phyloP scores from a whole-genome alignment of 2,113 vertebrate genomes.

The Bombycilla garrulus region DNA sequence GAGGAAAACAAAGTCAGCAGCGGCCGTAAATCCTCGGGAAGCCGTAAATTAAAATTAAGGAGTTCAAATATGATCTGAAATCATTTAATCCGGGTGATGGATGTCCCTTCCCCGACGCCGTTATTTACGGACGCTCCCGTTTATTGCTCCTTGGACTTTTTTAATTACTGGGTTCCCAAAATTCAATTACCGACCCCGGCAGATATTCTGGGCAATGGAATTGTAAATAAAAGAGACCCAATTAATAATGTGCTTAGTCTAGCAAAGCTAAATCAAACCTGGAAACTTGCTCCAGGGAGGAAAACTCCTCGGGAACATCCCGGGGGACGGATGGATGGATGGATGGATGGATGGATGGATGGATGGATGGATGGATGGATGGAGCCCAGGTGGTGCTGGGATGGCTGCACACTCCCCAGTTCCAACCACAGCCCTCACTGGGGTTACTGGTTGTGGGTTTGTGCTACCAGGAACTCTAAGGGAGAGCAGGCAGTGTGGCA shows the following conservation, averaged over 20 bases:
- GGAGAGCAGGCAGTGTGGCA: rapidly evolving
- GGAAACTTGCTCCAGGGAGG: slow-evolving; percentile 27
- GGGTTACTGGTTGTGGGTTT: background rate
- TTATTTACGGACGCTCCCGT: slow-evolving; percentile 69
- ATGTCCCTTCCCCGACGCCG: slow-evolving; percentile 62
- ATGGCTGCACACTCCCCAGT: rapidly evolving
- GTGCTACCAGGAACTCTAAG: rapidly evolving
- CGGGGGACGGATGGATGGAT: no score
- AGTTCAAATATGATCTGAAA: slow-evolving; percentile 71
- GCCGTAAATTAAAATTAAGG: slow-evolving; percentile 70
- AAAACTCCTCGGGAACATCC: background rate
- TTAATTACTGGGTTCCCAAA: slow-evolving; percentile 75
- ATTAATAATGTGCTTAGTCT: slow-evolving; percentile 77
- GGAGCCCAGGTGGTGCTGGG: background rate
- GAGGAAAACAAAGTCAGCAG: slow-evolving; percentile 46
- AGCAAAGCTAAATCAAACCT: slow-evolving; percentile 67
- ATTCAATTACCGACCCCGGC: slow-evolving; percentile 71
- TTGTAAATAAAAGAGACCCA: slow-evolving; percentile 72
- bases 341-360: no score
- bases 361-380: no score
- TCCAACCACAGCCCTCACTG: rapidly evolving
- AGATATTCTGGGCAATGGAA: slow-evolving; percentile 68
- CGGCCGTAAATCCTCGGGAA: slow-evolving; percentile 54
- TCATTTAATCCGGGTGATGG: slow-evolving; percentile 73
- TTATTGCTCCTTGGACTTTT: slow-evolving; percentile 77